These are phyloP conservation scores for Brachionus koreanus DNA, from an alignment of 1,140 invertebrate genomes.

Conservation along the genomic window DNA sequence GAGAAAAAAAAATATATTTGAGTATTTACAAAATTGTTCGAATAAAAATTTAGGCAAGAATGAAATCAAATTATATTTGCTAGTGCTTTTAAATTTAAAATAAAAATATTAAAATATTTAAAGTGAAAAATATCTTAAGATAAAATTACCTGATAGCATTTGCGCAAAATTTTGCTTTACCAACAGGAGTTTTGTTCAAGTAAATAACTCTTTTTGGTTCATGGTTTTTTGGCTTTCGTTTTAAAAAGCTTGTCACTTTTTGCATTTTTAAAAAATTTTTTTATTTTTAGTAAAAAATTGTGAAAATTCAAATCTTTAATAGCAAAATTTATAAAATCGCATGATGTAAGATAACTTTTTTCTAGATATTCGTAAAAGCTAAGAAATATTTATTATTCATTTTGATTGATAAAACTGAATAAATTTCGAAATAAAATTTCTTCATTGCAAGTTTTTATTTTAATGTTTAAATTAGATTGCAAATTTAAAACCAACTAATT, in stretches of 20 bases:
- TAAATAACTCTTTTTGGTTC: background rate
- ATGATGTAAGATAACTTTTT: background rate
- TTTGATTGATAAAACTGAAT: background rate
- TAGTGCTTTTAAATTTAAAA: slow-evolving; percentile 69
- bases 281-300: background rate
- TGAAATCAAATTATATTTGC: slow-evolving; percentile 74
- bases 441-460: no score
- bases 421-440: no score
- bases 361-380: background rate
- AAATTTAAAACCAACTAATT: no score
- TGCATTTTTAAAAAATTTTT: background rate
- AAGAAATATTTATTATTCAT: background rate
- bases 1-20: slow-evolving; percentile 83
- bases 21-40: slow-evolving; percentile 91
- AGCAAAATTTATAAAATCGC: background rate
- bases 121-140: background rate
- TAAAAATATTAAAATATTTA: background rate
- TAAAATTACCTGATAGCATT: background rate
- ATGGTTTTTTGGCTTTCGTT: background rate
- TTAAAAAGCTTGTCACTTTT: background rate
- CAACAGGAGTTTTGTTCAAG: background rate
- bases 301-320: background rate
- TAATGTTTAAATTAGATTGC: no score
- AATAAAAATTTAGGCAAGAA: slow-evolving; percentile 91
- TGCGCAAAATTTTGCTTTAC: background rate